A percentile compares a stretch with the other conserved stretches of the same genome.
These are phyloP conservation scores for Chionis minor DNA, from an alignment of 2,113 vertebrate genomes.

Conservation along the genomic window DNA sequence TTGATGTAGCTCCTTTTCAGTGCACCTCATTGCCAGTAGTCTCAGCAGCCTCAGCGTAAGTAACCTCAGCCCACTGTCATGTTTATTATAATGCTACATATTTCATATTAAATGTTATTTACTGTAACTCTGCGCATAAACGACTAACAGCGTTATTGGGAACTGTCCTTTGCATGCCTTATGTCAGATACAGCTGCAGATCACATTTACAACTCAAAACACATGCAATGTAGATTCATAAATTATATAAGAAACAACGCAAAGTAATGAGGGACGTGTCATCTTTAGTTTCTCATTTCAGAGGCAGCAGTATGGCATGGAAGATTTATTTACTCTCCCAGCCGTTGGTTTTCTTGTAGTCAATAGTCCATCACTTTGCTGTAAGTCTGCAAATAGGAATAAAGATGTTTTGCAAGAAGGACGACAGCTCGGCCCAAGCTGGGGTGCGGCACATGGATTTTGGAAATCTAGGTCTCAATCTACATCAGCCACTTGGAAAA, in stretches of 20 bases:
- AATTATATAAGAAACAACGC: conserved; percentile 17
- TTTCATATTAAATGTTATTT: neutral
- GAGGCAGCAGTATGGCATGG: neutral
- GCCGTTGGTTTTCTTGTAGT: neutral
- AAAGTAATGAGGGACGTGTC: neutral
- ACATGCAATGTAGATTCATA: neutral
- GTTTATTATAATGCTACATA: neutral
- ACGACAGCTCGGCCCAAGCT: neutral
- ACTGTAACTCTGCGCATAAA: neutral
- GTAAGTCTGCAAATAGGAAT: neutral
- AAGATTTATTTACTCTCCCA: conserved; percentile 40
- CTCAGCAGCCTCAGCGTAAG: neutral
- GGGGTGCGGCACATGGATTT: neutral
- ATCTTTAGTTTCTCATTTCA: neutral
- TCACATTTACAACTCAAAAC: conserved; percentile 1
- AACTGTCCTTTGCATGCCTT: neutral
- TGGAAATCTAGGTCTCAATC: neutral
- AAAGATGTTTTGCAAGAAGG: neutral
- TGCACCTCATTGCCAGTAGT: neutral
- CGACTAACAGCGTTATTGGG: neutral
- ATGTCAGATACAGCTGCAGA: neutral
- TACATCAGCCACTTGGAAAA: neutral
- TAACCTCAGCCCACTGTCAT: neutral
- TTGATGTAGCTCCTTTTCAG: neutral
- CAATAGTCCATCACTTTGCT: neutral